Evolutionary conservation across 2,113 vertebrate genomes (phyloP).

Genomic region (Phyllostomus discolor): DNA sequence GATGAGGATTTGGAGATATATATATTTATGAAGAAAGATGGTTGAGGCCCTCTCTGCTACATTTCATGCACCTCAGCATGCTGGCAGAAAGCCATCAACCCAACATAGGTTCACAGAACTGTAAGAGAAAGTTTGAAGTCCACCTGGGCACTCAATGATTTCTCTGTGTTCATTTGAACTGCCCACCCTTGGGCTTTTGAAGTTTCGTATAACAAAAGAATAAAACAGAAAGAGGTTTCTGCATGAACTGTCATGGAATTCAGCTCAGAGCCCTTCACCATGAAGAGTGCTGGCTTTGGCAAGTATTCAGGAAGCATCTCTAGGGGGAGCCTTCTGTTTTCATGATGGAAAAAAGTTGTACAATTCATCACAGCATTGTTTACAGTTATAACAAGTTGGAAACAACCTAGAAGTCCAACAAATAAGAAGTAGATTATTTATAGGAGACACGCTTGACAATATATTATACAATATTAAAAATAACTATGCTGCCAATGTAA

Average conservation of each 20-base stretch:
- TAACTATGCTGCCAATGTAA: not conserved
- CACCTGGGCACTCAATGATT: not conserved
- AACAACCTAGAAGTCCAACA: conserved; percentile 56
- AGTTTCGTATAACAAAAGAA: not conserved
- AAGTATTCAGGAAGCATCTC: not conserved
- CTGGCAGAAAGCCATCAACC: not conserved
- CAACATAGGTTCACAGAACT: not conserved
- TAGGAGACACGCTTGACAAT: not conserved
- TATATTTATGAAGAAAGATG: not conserved
- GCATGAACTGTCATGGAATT: conserved; percentile 1
- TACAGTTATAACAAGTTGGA: conserved; percentile 45
- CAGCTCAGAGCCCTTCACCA: not conserved
- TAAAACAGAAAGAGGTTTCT: not conserved
- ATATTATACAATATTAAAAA: conserved; percentile 12
- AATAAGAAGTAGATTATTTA: conserved; percentile 13
- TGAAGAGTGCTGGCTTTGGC: conserved; percentile 5
- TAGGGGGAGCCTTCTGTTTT: not conserved
- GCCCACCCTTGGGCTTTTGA: not conserved
- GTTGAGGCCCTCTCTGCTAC: not conserved
- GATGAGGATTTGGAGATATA: too few species aligned
- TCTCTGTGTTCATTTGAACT: not conserved
- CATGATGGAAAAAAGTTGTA: conserved; percentile 10
- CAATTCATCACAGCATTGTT: conserved; percentile 36
- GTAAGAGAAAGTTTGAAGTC: not conserved
- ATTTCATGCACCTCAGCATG: not conserved